Base-by-base conservation (phyloP, 2,797 vertebrate genomes). In the Poecilia wingei region DNA sequence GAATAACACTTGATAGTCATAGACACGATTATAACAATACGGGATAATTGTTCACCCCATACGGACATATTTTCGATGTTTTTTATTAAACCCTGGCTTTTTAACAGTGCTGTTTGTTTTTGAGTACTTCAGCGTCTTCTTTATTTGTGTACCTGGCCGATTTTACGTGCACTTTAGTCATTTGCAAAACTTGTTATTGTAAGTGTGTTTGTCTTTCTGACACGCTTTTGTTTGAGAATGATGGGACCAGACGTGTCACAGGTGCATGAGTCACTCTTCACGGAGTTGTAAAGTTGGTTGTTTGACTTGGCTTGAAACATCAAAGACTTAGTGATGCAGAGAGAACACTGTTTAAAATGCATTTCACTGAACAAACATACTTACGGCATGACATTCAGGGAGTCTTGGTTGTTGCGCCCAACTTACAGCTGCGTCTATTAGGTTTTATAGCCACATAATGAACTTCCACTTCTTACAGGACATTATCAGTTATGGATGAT, bases 291-390 rank as follows among this genome's bases (percentile, higher is more conserved):
- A 82, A 61, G 82, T 13, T 57, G 79, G 82, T 68, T 89, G 88
- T 91, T 91, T 90, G 88, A 77, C 82, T 90, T 91, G 84, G 74
- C 79, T 76, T 74, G 43, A 86, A 59, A 79, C 75, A 51, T 77
- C 68, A 69, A 64, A 70, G 59, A 69, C 66, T 69, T 14, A 22
- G 22, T n/a, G 66, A 49, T 47, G 45, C 28, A 47, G 13, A 49
- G 28, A 33, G 45, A 41, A 39, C 8, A 2, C 2, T 41, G 47
- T 28, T 51, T 43, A 22, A 13, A 45, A n/a, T n/a, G 1, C 2
- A 75, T 12, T 31, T 8, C 8, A 64, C 25, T 41, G 22, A 33
- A 18, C 8, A 39, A 49, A 16, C 22, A 33, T 12, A 53, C 18
- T 75, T 28, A 39, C 39, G 75, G 53, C 33, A 28, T 72, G 55